A percentile compares a stretch with the other conserved stretches of the same genome.
Evolutionary conservation across 1,140 invertebrate species (phyloP).

Genomic region (Pantala flavescens): DNA sequence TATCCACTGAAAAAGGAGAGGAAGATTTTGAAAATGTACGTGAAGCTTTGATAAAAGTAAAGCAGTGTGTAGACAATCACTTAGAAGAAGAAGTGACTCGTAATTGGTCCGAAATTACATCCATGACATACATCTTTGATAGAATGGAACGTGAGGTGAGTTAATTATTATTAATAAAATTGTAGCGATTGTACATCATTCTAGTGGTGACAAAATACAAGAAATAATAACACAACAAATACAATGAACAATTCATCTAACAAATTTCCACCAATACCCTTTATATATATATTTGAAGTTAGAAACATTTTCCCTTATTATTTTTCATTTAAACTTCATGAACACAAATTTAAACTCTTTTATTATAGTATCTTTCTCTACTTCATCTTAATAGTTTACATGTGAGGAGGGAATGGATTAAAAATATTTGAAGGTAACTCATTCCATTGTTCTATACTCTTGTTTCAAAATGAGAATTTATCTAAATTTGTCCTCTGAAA

Average conservation of each 20-base stretch:
- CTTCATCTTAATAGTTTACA: no score
- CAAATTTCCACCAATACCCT: not conserved
- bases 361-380: no score
- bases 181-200: not conserved
- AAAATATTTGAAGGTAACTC: no score
- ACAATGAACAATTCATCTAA: not conserved
- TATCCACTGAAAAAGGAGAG: slow-evolving; percentile 27
- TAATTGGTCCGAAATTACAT: slow-evolving; percentile 60
- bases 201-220: not conserved
- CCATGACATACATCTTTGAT: slow-evolving; percentile 56
- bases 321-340: no score
- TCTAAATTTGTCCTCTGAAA: no score
- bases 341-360: no score
- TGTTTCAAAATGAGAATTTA: no score
- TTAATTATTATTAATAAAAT: slow-evolving; percentile 10
- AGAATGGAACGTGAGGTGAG: slow-evolving; percentile 46
- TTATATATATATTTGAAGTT: not conserved
- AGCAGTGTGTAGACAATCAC: slow-evolving; percentile 57
- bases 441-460: no score
- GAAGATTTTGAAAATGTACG: slow-evolving; percentile 36
- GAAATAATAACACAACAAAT: not conserved
- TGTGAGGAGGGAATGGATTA: no score
- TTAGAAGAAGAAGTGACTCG: slow-evolving; percentile 60
- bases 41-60: slow-evolving; percentile 57
- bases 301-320: no score